These are phyloP conservation scores for Pristionchus entomophagus DNA, from an alignment of 2,888 invertebrate genomes.

Conservation along the genomic window DNA sequence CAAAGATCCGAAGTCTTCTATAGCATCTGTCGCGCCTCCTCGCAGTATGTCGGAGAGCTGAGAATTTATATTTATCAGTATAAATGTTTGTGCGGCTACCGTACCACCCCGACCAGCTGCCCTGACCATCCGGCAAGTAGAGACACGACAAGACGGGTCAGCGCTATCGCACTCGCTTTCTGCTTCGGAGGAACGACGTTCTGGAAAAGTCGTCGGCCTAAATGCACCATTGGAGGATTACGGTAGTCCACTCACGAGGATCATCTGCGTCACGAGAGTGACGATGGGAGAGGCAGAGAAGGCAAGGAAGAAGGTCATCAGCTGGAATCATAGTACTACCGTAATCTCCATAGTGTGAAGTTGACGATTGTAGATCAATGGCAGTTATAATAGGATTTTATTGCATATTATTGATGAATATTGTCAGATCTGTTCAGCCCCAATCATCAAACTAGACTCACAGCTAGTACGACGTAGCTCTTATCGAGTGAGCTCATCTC, in stretches of 20 bases:
- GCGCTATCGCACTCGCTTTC: background rate
- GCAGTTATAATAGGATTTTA: too few relatives aligned
- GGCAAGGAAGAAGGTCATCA: background rate
- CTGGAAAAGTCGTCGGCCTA: background rate
- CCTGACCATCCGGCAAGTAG: background rate
- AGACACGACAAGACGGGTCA: background rate
- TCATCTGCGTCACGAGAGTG: constrained; percentile 19
- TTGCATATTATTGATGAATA: too few relatives aligned
- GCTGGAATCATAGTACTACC: background rate
- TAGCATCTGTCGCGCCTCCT: background rate
- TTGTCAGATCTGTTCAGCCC: background rate
- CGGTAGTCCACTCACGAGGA: background rate
- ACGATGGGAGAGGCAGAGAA: background rate
- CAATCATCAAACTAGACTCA: background rate
- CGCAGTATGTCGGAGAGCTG: constrained; percentile 12
- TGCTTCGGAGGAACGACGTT: constrained; percentile 33
- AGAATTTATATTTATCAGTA: too few relatives aligned
- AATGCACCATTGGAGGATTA: background rate
- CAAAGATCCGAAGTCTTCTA: background rate
- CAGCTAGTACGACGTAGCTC: background rate
- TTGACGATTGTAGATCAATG: too few relatives aligned
- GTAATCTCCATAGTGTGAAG: too few relatives aligned
- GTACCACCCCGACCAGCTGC: constrained; percentile 12
- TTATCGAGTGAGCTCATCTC: background rate
- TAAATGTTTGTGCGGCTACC: background rate